Conservation (phyloP, 2,113 vertebrate species). For the Channa argus region DNA sequence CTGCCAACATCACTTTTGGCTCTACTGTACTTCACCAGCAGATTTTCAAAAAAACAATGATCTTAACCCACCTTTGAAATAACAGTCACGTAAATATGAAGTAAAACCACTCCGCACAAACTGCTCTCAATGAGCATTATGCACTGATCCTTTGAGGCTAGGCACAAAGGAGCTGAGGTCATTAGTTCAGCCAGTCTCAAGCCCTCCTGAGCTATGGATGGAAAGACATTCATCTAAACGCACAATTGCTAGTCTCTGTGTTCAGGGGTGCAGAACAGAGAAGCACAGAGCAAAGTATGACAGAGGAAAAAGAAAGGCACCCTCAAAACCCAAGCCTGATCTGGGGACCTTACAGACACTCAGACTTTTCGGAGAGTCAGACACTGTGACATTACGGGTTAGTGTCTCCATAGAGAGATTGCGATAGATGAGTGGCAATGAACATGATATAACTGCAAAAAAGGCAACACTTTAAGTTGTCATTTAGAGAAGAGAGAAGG, state of each 20-base stretch:
- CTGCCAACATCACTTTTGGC: not conserved
- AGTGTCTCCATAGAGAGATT: conserved; percentile 29
- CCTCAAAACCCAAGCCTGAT: conserved; percentile 27
- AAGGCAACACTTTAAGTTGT: conserved; percentile 21
- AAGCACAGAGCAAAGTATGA: conserved; percentile 28
- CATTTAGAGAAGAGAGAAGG: conserved; percentile 27
- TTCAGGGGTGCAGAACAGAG: conserved; percentile 60
- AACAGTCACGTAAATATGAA: conserved; percentile 53
- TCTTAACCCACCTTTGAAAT: conserved; percentile 30
- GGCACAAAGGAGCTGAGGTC: conserved; percentile 77
- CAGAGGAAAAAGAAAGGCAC: conserved; percentile 35
- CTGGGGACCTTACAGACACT: conserved; percentile 50
- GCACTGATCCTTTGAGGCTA: conserved; percentile 65
- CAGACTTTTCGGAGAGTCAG: conserved; percentile 43
- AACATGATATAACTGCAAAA: conserved; percentile 1
- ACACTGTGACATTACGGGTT: conserved; percentile 47
- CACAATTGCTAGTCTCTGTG: conserved; percentile 53
- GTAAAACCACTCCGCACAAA: conserved; percentile 44
- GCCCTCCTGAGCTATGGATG: conserved; percentile 62
- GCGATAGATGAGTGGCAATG: conserved; percentile 12
- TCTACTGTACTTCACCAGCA: not conserved
- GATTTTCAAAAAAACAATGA: conserved; percentile 21
- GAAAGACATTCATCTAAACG: conserved; percentile 74
- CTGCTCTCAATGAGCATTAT: conserved; percentile 45
- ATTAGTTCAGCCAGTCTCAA: conserved; percentile 78